Evolutionary conservation across 1,140 invertebrate species (phyloP).

Genomic region (Camponotus vicinus): DNA sequence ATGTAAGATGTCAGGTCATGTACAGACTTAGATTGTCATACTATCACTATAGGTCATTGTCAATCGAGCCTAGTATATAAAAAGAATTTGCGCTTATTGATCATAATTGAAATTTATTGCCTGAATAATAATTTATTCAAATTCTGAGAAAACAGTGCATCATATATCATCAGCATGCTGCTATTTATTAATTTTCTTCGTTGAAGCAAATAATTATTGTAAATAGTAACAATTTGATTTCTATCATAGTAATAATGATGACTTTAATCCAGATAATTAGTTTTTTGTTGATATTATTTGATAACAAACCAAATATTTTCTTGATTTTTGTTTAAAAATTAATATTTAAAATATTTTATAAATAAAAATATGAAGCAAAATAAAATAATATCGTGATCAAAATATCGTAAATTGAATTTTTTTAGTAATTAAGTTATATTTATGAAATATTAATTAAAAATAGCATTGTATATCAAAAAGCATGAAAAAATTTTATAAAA

Average conservation of each 20-base stretch:
- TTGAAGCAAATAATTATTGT: conserved; percentile 53
- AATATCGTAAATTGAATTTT: conserved; percentile 12
- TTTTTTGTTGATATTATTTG: background rate
- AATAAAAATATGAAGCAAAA: conserved; percentile 16
- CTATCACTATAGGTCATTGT: conserved; percentile 50
- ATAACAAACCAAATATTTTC: conserved; percentile 13
- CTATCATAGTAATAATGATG: conserved; percentile 20
- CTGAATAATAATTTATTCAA: conserved; percentile 53
- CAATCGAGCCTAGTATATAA: conserved; percentile 48
- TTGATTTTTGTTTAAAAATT: background rate
- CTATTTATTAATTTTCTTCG: conserved; percentile 57
- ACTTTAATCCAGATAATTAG: conserved; percentile 1
- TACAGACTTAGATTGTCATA: conserved; percentile 58
- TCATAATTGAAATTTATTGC: conserved; percentile 54
- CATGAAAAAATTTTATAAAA: no score
- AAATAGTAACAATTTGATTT: conserved; percentile 5
- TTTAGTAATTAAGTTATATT: conserved; percentile 10
- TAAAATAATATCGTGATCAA: conserved; percentile 2
- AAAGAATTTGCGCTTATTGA: conserved; percentile 47
- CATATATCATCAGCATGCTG: conserved; percentile 53
- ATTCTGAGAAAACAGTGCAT: conserved; percentile 42
- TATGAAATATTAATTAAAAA: conserved; percentile 16
- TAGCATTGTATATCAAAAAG: background rate
- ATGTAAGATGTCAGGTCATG: conserved; percentile 22
- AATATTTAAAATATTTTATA: background rate